Evolutionary conservation across 2,113 vertebrate species (phyloP), one percentile per base, ranked within the genome.

Genomic region (Cyprinodon brontotheroides): DNA sequence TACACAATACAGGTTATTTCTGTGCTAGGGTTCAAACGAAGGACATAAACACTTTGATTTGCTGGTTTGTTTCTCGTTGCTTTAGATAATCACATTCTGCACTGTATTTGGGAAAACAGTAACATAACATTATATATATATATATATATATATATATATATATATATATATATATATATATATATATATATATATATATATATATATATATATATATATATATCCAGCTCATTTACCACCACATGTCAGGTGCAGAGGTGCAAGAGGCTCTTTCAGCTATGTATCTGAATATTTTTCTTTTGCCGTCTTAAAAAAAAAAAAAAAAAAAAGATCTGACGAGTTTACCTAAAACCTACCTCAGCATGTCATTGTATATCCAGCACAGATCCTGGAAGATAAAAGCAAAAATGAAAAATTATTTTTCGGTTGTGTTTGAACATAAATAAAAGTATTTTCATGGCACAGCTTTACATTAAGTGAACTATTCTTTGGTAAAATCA

Each of bases 201-300:
- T 84, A 63, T 50, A 75, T 66, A 29, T 29, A 29, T 29, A 29
- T 29, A 77, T 84, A 63, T 50, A 75, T 66, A 57, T 83, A 79
- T 69, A 78, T 74, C 62, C 69, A 84, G 72, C 71, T 78, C 76
- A 82, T 89, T 84, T 90, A 80, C 72, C 74, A 48, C 59, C 37
- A 22, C 39, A 47, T 50, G 70, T 69, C 72, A 73, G n/a, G n/a
- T 70, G 86, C 81, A 80, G 64, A 82, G 74, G 66, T 83, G 75
- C 85, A 82, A 84, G 78, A 82, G 78, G 68, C 70, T 79, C 73
- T 47, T 43, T 82, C 37, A 62, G 81, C 69, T 63, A 65, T 68
- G 63, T 60, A 68, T 83, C 45, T 64, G 65, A 73, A 83, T 29
- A 62, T 75, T 13, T 72, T 81, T 72, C 68, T 14, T 48, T 48